Evolutionary conservation across 1,140 invertebrate genomes (phyloP).

Genomic region (Drosophila nikananu): DNA sequence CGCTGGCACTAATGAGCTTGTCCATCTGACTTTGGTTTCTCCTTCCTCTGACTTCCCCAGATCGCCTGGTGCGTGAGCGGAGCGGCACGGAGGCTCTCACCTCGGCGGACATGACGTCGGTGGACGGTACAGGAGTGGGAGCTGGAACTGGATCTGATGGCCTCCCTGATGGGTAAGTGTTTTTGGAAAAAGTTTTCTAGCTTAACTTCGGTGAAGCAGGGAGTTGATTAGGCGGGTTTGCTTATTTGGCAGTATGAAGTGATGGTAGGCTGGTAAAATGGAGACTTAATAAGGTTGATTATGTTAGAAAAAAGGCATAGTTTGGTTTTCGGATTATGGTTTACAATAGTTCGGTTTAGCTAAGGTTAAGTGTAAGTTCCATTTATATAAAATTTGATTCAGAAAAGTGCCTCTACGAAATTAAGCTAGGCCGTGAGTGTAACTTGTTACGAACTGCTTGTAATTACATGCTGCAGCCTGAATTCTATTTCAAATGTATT

Average conservation of each 20-base stretch:
- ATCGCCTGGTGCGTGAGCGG: constrained; percentile 79
- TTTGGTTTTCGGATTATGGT: neutral
- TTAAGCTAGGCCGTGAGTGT: too few species aligned
- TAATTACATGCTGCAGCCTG: too few species aligned
- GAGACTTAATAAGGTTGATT: neutral
- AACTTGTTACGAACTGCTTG: too few species aligned
- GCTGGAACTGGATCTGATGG: constrained; percentile 38
- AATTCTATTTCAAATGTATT: too few species aligned
- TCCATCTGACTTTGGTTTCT: constrained; percentile 10
- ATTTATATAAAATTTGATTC: too few species aligned
- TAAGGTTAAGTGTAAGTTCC: neutral
- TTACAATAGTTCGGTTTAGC: neutral
- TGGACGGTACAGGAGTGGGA: constrained; percentile 31
- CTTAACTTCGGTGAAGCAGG: constrained; percentile 26
- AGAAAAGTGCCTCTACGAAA: too few species aligned
- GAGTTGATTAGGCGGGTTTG: constrained; percentile 4
- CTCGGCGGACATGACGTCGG: constrained; percentile 80
- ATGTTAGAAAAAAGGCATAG: neutral
- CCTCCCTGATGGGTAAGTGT: constrained; percentile 71
- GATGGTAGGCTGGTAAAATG: neutral
- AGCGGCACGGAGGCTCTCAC: constrained; percentile 83
- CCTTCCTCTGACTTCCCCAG: constrained; percentile 33
- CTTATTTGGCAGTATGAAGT: neutral
- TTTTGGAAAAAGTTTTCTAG: constrained; percentile 47
- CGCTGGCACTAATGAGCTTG: constrained; percentile 14